Evolutionary conservation across 2,113 vertebrate species (phyloP), one percentile per base, ranked within the genome.

Genomic region (Petrocephalus microphthalmus): DNA sequence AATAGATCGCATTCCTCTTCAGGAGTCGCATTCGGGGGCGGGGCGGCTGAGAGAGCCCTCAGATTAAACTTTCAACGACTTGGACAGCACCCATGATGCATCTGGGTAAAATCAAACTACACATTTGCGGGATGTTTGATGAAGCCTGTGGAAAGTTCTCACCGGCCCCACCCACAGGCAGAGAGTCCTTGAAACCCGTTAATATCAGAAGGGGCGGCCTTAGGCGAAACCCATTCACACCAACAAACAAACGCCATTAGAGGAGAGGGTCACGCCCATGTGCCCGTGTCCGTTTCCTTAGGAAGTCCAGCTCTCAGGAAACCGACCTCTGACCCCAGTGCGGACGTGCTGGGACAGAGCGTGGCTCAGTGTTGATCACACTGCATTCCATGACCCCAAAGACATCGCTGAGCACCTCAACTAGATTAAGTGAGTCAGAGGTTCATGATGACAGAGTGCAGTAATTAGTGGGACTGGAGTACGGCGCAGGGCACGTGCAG

Each of bases 401-500:
- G 91, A 57, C 89, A 93, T 91, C 56, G 53, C 13, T 78, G 17
- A 78, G 33, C 33, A 7, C 15, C 33, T 42, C 33, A 7, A n/a
- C 6, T 60, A 2, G 49, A 67, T 25, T 10, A 54, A 8, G 20
- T 78, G 33, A 81, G 49, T 54, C 42, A 88, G 51, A 60, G 71
- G 60, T 71, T 20, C 17, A 22, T 78, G 56, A 60, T 87, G 64
- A 74, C 60, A 87, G 51, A 86, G 19, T 4, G 7, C 42, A 17
- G 17, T 8, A 49, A 60, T 42, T 88, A 84, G 25, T 42, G 74
- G 22, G 56, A 67, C 45, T 29, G 47, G 47, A n/a, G 2, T 85
- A 6, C 15, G 17, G 42, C 37, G 10, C 3, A n/a, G 64, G 89
- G 91, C 89, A 92, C 89, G 89, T 37, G 87, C 29, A 29, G 88